phyloP scores from a whole-genome alignment of 2,113 vertebrate species.

The Ascaphus truei region DNA sequence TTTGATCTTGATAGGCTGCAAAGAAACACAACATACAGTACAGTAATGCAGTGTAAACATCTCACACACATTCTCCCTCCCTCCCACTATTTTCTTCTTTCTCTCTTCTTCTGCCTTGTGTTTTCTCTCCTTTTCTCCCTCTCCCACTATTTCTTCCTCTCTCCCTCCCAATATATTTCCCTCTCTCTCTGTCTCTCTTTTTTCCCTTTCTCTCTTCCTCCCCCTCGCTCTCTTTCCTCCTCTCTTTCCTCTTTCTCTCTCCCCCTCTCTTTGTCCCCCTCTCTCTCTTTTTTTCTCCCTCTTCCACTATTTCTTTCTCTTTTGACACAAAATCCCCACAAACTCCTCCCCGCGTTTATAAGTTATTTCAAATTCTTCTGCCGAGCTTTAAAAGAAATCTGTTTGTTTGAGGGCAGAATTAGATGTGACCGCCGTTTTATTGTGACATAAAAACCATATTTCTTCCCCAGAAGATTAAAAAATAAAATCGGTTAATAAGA shows the following conservation, averaged over 20 bases:
- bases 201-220: neutral
- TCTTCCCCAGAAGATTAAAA: conserved; percentile 99
- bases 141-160: too few species aligned
- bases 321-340: conserved; percentile 77
- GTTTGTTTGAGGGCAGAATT: conserved; percentile 99
- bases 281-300: neutral
- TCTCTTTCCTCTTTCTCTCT: too few species aligned
- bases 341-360: conserved; percentile 82
- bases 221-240: neutral
- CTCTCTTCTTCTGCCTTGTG: too few species aligned
- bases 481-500: conserved; percentile 99
- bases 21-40: too few species aligned
- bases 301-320: neutral
- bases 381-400: conserved; percentile 98
- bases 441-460: conserved; percentile 99
- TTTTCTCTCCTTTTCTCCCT: too few species aligned
- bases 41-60: too few species aligned
- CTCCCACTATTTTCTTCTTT: too few species aligned
- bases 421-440: conserved; percentile 99
- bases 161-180: too few species aligned
- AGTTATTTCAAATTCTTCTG: conserved; percentile 99
- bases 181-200: neutral
- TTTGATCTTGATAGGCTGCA: too few species aligned
- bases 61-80: too few species aligned
- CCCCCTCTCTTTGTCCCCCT: neutral